phyloP scores from a whole-genome alignment of 2,888 invertebrate genomes.

The Pegoplata infirma region DNA sequence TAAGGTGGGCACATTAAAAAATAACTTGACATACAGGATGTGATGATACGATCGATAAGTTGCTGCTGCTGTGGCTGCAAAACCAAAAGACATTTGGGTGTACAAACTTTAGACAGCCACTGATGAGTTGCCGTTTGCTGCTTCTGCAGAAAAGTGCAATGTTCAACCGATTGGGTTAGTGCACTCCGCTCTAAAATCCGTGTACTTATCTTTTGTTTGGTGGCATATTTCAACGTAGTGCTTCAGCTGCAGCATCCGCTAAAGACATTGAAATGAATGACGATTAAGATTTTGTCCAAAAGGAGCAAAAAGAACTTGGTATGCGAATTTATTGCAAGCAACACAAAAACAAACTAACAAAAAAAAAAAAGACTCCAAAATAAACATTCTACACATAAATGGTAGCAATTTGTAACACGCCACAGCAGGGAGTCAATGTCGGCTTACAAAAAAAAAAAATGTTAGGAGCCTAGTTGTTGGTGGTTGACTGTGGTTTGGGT shows the following conservation, averaged over 20 bases:
- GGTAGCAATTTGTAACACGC: conserved; percentile 56
- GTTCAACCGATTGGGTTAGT: neutral
- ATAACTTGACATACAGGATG: conserved; percentile 62
- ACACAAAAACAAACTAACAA: neutral
- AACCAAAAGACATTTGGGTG: conserved; percentile 51
- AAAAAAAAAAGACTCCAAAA: conserved; percentile 13
- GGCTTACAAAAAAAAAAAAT: conserved; percentile 15
- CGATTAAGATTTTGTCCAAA: conserved; percentile 23
- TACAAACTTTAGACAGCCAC: conserved; percentile 29
- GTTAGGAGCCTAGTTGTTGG: neutral
- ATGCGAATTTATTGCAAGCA: conserved; percentile 21
- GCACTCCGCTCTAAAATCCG: neutral
- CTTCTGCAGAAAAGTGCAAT: neutral
- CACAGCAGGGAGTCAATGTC: conserved; percentile 42
- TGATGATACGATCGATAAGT: conserved; percentile 49
- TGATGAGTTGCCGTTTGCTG: neutral
- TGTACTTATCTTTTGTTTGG: conserved; percentile 6
- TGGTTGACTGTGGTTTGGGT: too few species aligned
- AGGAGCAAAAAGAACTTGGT: conserved; percentile 13
- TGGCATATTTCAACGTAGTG: too few species aligned
- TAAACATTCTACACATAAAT: conserved; percentile 48
- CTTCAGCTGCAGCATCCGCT: conserved; percentile 12
- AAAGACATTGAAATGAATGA: conserved; percentile 15
- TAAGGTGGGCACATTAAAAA: conserved; percentile 57
- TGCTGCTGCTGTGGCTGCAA: conserved; percentile 12